A percentile compares a stretch with the other conserved stretches of the same genome.
Conservation (phyloP, 2,888 invertebrate species). For the Nomada flava region DNA sequence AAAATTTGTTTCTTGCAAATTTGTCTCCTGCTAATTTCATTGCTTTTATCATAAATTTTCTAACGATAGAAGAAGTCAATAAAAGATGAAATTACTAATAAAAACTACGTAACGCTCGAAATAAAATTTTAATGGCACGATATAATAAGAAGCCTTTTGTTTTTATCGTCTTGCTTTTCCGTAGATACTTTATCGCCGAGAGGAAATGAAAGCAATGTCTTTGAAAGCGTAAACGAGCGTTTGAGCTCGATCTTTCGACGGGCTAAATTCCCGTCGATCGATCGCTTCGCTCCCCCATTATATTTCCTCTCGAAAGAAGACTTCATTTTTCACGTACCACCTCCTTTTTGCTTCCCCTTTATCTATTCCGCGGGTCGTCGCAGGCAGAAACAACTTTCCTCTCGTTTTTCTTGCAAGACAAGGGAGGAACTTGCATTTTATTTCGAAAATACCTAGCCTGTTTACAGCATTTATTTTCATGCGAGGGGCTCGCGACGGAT, state of each 20-base stretch:
- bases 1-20: no score
- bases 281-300: slow-evolving; percentile 33
- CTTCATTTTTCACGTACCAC: slow-evolving; percentile 44
- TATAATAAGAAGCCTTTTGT: no score
- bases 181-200: neutral
- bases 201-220: slow-evolving; percentile 26
- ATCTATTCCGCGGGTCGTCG: slow-evolving; percentile 38
- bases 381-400: slow-evolving; percentile 31
- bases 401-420: neutral
- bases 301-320: slow-evolving; percentile 36
- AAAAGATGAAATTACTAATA: no score
- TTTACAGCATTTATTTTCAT: neutral
- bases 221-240: slow-evolving; percentile 29
- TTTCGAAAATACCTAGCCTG: slow-evolving; percentile 9
- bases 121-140: neutral
- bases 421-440: slow-evolving; percentile 7
- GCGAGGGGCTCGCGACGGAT: neutral
- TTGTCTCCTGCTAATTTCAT: no score
- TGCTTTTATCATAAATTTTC: no score
- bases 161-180: neutral
- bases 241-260: slow-evolving; percentile 27
- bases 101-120: no score
- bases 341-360: slow-evolving; percentile 14
- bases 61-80: neutral
- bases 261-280: slow-evolving; percentile 40